A percentile compares a stretch with the other conserved stretches of the same genome.
Evolutionary conservation across 1,140 invertebrate genomes (phyloP).

Genomic region (Calosoma granatense): DNA sequence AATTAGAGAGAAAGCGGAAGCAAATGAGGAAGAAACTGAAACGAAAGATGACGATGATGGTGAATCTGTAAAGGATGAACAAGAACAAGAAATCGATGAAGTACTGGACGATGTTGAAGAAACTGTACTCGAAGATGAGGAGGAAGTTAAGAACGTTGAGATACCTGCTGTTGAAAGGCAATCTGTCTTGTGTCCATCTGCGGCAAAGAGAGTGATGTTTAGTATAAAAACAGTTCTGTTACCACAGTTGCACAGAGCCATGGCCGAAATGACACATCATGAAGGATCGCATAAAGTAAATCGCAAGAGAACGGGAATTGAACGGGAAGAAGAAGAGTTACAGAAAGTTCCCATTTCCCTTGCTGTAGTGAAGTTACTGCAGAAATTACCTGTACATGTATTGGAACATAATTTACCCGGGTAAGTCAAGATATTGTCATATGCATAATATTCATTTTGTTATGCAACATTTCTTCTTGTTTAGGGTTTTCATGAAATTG

Average conservation of each 20-base stretch:
- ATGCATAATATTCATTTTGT: conserved; percentile 10
- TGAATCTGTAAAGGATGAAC: conserved; percentile 26
- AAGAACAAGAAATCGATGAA: conserved; percentile 27
- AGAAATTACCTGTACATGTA: conserved; percentile 68
- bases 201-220: conserved; percentile 61
- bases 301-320: conserved; percentile 47
- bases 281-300: conserved; percentile 76
- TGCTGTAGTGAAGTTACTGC: conserved; percentile 84
- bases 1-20: conserved; percentile 22
- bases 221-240: conserved; percentile 44
- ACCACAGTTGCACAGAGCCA: conserved; percentile 53
- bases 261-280: conserved; percentile 61
- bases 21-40: conserved; percentile 26
- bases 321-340: conserved; percentile 81
- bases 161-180: conserved; percentile 44
- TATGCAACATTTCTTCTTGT: conserved; percentile 28
- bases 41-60: conserved; percentile 17
- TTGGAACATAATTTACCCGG: conserved; percentile 69
- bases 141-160: conserved; percentile 17
- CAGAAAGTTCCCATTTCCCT: conserved; percentile 83
- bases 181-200: conserved; percentile 50
- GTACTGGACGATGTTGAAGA: conserved; percentile 26
- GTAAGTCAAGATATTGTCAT: conserved; percentile 39
- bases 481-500: conserved; percentile 78
- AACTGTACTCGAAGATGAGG: conserved; percentile 20